Percentiles rank a stretch among this genome's conserved stretches.
Conservation (phyloP, 1,140 invertebrate genomes). For the Oryctes rhinoceros region DNA sequence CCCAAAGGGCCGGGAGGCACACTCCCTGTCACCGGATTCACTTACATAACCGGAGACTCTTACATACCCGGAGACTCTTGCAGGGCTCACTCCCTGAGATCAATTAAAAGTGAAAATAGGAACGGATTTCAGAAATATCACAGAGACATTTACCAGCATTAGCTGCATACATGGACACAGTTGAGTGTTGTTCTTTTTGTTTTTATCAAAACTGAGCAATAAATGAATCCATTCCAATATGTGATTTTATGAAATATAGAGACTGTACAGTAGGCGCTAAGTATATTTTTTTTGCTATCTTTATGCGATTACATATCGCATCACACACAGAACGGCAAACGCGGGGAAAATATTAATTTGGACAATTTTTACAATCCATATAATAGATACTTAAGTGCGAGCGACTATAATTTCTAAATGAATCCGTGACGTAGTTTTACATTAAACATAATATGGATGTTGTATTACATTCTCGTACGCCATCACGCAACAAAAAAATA, state of each 20-base stretch:
- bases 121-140: slow-evolving; percentile 57
- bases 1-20: slow-evolving; percentile 68
- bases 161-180: slow-evolving; percentile 43
- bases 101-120: slow-evolving; percentile 53
- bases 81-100: slow-evolving; percentile 58
- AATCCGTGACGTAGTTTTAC: too few relatives aligned
- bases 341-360: too few relatives aligned
- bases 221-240: slow-evolving; percentile 60
- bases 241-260: slow-evolving; percentile 57
- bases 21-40: slow-evolving; percentile 76
- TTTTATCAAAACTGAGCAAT: slow-evolving; percentile 51
- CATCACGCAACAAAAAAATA: slow-evolving; percentile 29
- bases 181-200: slow-evolving; percentile 46
- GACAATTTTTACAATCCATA: too few relatives aligned
- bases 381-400: too few relatives aligned
- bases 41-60: slow-evolving; percentile 75
- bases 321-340: neutral
- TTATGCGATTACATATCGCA: neutral
- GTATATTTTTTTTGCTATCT: slow-evolving; percentile 49
- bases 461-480: neutral
- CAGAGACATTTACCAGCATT: slow-evolving; percentile 55
- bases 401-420: too few relatives aligned
- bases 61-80: slow-evolving; percentile 74
- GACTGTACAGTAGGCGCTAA: slow-evolving; percentile 57
- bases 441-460: neutral